These are phyloP conservation scores for Microctenopoma lineatum DNA, from an alignment of 2,797 vertebrate genomes.

Conservation along the genomic window DNA sequence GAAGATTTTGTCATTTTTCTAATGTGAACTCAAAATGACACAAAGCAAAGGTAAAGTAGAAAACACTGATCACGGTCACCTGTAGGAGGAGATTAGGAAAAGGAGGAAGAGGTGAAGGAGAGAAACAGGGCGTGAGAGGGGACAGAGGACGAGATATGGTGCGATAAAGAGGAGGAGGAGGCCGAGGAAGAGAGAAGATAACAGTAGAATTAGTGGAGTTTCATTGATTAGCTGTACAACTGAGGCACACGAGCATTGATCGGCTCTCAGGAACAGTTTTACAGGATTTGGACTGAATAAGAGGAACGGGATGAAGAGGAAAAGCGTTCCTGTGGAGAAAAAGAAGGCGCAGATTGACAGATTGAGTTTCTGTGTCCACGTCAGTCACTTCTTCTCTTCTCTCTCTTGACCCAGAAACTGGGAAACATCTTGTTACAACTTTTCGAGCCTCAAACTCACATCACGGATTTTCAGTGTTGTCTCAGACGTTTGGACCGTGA, in stretches of 20 bases:
- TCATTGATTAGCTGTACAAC: slow-evolving; percentile 80
- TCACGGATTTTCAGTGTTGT: too few species aligned
- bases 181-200: slow-evolving; percentile 77
- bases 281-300: slow-evolving; percentile 66
- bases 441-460: too few species aligned
- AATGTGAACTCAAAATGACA: too few species aligned
- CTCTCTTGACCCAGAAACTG: too few species aligned
- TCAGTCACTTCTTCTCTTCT: too few species aligned
- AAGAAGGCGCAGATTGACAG: not conserved
- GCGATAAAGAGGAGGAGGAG: slow-evolving; percentile 42
- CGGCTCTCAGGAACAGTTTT: slow-evolving; percentile 77
- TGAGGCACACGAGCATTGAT: slow-evolving; percentile 70
- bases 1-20: too few species aligned
- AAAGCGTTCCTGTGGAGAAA: slow-evolving; percentile 3
- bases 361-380: too few species aligned
- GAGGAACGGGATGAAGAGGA: slow-evolving; percentile 13
- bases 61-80: not conserved
- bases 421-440: too few species aligned
- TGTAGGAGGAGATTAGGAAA: slow-evolving; percentile 11
- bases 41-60: too few species aligned
- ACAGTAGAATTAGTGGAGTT: slow-evolving; percentile 71
- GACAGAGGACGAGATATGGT: slow-evolving; percentile 8
- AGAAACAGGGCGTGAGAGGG: not conserved
- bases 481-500: too few species aligned
- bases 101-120: slow-evolving; percentile 28